Evolutionary conservation across 2,797 vertebrate genomes (phyloP).

Genomic region (Pristis pectinata): DNA sequence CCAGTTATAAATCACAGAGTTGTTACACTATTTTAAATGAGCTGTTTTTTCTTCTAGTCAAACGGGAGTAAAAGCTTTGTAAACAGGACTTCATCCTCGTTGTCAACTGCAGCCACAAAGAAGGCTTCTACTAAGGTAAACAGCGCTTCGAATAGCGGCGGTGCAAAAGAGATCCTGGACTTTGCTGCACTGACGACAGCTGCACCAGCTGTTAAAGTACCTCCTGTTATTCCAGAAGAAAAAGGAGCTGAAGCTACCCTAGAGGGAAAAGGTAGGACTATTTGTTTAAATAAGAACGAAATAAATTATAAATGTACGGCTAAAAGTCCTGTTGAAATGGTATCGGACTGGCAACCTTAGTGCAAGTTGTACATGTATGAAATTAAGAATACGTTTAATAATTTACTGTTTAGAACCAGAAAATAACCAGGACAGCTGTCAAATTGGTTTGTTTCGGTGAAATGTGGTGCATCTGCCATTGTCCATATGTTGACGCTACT

Average conservation of each 20-base stretch:
- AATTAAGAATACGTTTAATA: not conserved
- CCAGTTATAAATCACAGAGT: no score
- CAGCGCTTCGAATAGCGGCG: constrained; percentile 46
- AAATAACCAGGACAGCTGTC: not conserved
- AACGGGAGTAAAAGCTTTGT: constrained; percentile 52
- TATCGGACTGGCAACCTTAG: not conserved
- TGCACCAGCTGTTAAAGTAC: constrained; percentile 43
- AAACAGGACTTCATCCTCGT: constrained; percentile 50
- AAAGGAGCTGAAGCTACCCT: constrained; percentile 49
- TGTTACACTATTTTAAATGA: not conserved
- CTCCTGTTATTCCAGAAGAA: constrained; percentile 46
- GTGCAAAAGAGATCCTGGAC: constrained; percentile 44
- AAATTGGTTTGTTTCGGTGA: not conserved
- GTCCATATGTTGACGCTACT: not conserved
- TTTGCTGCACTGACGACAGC: constrained; percentile 14
- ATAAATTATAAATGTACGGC: not conserved
- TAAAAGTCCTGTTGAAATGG: not conserved
- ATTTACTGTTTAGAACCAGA: not conserved
- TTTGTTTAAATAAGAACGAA: not conserved
- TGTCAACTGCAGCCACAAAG: constrained; percentile 46
- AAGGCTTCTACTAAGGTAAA: constrained; percentile 46
- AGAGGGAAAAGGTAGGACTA: constrained; percentile 57
- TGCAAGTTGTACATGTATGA: not conserved
- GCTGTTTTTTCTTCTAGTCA: constrained; percentile 49
- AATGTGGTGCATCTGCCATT: not conserved